Percentiles rank a stretch among this genome's conserved stretches.
Conservation (phyloP, 92 coral and sea anemone genomes). For the Micromussa lordhowensis region DNA sequence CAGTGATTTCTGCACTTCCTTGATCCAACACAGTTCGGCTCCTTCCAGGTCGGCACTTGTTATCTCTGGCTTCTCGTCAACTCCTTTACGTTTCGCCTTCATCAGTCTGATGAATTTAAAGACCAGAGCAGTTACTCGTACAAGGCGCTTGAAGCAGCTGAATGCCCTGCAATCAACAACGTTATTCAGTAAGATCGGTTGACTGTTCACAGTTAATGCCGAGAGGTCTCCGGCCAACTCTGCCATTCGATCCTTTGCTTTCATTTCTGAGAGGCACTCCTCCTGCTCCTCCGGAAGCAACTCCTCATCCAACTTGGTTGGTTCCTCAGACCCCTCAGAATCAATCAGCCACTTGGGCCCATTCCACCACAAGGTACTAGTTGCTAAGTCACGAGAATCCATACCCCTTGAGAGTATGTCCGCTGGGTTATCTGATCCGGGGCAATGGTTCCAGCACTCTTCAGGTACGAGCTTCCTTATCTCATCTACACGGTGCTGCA, state of each 20-base stretch:
- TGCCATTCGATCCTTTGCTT: no score
- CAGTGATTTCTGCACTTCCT: background rate
- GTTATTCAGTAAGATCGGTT: no score
- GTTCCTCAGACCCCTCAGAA: background rate
- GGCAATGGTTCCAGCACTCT: constrained; percentile 14
- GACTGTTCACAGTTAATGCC: no score
- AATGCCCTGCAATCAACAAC: no score
- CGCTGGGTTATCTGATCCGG: background rate
- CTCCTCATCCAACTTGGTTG: no score
- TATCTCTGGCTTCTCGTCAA: background rate
- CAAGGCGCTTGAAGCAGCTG: no score
- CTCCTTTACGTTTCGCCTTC: no score
- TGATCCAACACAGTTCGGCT: background rate
- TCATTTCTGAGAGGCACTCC: no score
- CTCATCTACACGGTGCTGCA: constrained; percentile 33
- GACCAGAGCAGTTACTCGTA: no score
- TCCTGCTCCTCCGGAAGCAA: no score
- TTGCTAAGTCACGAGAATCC: background rate
- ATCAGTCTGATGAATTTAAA: no score
- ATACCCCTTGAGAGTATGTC: constrained; percentile 29
- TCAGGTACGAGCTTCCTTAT: constrained; percentile 30
- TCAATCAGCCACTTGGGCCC: constrained; percentile 31
- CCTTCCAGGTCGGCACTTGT: background rate
- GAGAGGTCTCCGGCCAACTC: no score
- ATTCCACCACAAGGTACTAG: constrained; percentile 25